Evolutionary conservation across 2,797 vertebrate genomes (phyloP).

Genomic region (Lagocephalus sceleratus): DNA sequence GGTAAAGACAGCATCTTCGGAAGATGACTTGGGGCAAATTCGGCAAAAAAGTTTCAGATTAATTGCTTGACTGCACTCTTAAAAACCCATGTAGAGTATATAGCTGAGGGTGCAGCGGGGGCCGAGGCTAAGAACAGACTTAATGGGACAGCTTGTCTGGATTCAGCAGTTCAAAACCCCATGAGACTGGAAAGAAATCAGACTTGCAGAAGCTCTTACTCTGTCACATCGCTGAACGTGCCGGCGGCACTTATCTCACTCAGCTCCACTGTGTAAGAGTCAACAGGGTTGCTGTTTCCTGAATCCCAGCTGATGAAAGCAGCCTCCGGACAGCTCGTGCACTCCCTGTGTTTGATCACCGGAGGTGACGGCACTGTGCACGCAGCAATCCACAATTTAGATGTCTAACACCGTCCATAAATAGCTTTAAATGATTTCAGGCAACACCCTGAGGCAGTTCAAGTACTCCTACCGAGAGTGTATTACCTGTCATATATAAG

Average conservation of each 20-base stretch:
- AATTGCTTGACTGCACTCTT: slow-evolving; percentile 13
- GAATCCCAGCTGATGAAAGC: slow-evolving; percentile 91
- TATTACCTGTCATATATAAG: slow-evolving; percentile 90
- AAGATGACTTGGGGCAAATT: not conserved
- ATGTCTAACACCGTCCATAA: not conserved
- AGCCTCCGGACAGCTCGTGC: slow-evolving; percentile 83
- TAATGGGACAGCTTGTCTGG: slow-evolving; percentile 64
- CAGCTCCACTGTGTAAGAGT: slow-evolving; percentile 91
- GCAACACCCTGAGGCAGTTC: not conserved
- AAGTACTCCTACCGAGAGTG: slow-evolving; percentile 2
- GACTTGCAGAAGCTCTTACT: slow-evolving; percentile 78
- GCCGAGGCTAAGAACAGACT: slow-evolving; percentile 66
- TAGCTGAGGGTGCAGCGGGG: slow-evolving; percentile 47
- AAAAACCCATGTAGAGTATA: slow-evolving; percentile 25
- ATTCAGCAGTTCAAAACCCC: slow-evolving; percentile 59
- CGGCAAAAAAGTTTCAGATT: not conserved
- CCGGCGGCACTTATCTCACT: slow-evolving; percentile 67
- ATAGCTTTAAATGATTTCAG: not conserved
- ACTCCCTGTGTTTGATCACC: slow-evolving; percentile 78
- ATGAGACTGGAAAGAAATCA: slow-evolving; percentile 46
- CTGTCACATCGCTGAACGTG: slow-evolving; percentile 62
- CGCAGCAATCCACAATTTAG: slow-evolving; percentile 1
- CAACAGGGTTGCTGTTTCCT: slow-evolving; percentile 87
- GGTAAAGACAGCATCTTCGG: too few relatives aligned
- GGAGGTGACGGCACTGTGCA: slow-evolving; percentile 87